These are phyloP conservation scores for Carassius carassius DNA, from an alignment of 2,113 vertebrate genomes.

Conservation along the genomic window DNA sequence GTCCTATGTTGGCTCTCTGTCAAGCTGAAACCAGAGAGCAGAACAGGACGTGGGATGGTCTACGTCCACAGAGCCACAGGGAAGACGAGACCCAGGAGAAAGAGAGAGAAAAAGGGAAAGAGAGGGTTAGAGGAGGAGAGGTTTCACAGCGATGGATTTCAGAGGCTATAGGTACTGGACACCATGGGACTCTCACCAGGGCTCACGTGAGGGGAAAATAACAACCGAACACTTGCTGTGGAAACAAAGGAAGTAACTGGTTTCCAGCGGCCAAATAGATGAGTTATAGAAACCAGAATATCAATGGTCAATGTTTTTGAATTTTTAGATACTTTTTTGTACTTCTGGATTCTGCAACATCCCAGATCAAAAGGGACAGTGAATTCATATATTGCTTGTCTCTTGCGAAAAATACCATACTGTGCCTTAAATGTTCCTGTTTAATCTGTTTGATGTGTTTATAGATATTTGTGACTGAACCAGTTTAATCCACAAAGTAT, in stretches of 20 bases:
- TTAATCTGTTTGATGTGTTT: no score
- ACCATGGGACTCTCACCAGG: conserved; percentile 50
- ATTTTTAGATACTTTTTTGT: no score
- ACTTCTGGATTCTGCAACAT: no score
- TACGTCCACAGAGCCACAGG: conserved; percentile 68
- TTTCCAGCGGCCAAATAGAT: conserved; percentile 15
- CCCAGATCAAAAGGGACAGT: no score
- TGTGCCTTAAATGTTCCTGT: no score
- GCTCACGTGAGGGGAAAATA: conserved; percentile 45
- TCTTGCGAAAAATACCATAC: no score
- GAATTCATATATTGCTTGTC: no score
- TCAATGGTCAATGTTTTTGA: no score
- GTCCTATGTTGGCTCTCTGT: conserved; percentile 69
- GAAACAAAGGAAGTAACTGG: conserved; percentile 1
- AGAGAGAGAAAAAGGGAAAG: conserved; percentile 53
- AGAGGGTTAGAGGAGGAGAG: conserved; percentile 25
- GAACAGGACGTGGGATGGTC: conserved; percentile 65
- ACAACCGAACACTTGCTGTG: not conserved
- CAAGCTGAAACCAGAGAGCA: conserved; percentile 71
- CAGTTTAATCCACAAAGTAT: no score
- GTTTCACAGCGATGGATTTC: conserved; percentile 73
- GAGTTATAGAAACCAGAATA: no score
- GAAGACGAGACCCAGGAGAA: conserved; percentile 57
- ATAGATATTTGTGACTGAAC: no score
- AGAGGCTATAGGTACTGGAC: conserved; percentile 76